Percentiles rank a stretch among this genome's conserved stretches.
phyloP scores from a whole-genome alignment of 1,140 invertebrate species.

The Drosophila serrata region DNA sequence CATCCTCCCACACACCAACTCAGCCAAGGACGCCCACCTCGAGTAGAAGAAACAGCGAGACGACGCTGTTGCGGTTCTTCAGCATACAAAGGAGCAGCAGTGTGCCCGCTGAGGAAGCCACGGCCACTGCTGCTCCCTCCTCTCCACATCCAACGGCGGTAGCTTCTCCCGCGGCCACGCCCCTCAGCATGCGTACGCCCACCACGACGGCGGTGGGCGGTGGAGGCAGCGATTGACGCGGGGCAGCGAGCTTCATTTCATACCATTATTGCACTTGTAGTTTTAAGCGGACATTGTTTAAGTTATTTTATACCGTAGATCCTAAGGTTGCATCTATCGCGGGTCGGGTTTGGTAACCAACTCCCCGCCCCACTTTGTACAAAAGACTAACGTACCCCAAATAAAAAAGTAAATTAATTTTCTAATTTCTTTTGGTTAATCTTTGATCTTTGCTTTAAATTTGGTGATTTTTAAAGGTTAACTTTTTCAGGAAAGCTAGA shows the following conservation, averaged over 20 bases:
- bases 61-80: constrained; percentile 78
- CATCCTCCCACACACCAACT: constrained; percentile 7
- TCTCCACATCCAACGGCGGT: constrained; percentile 7
- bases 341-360: constrained; percentile 49
- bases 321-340: constrained; percentile 20
- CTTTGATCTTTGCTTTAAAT: background rate
- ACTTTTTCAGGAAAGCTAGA: background rate
- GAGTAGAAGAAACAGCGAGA: constrained; percentile 81
- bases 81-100: constrained; percentile 65
- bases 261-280: constrained; percentile 43
- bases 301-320: constrained; percentile 41
- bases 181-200: constrained; percentile 34
- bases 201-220: constrained; percentile 57
- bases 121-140: constrained; percentile 5
- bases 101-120: constrained; percentile 20
- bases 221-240: constrained; percentile 50
- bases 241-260: constrained; percentile 4
- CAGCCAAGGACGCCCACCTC: constrained; percentile 75
- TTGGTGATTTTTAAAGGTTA: background rate
- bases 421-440: background rate
- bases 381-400: constrained; percentile 60
- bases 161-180: constrained; percentile 2
- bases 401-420: constrained; percentile 50
- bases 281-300: constrained; percentile 59
- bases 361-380: constrained; percentile 53